Percentiles rank a stretch among this genome's conserved stretches.
These are phyloP conservation scores for Megastigmus dorsalis DNA, from an alignment of 2,888 invertebrate species.

Conservation along the genomic window DNA sequence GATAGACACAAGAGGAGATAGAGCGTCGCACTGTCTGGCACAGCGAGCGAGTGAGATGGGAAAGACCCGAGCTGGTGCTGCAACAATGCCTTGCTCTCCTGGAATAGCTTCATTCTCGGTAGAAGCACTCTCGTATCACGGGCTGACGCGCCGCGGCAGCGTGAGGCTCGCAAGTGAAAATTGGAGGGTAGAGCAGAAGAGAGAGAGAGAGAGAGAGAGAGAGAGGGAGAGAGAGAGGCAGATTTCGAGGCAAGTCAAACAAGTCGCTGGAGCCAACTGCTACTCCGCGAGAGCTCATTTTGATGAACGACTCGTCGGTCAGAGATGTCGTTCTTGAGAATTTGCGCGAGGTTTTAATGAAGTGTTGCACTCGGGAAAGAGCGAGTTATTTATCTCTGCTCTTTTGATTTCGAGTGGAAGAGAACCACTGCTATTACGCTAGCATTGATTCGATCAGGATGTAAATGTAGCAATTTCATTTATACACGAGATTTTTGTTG, in stretches of 20 bases:
- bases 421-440: no score
- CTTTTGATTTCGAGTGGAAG: no score
- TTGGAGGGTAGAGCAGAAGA: not conserved
- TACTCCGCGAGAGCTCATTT: not conserved
- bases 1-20: not conserved
- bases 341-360: not conserved
- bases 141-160: not conserved
- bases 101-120: slow-evolving; percentile 25
- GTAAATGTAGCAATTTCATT: no score
- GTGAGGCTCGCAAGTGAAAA: not conserved
- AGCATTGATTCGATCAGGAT: no score
- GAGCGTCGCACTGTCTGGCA: not conserved
- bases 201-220: not conserved
- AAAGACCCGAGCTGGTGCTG: no score
- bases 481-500: no score
- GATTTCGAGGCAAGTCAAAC: slow-evolving; percentile 57
- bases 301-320: not conserved
- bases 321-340: not conserved
- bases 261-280: slow-evolving; percentile 48
- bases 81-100: not conserved
- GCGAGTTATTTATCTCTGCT: no score
- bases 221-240: not conserved
- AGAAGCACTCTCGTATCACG: slow-evolving; percentile 17
- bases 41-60: no score
- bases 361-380: not conserved